Base-by-base conservation (phyloP, 2,888 invertebrate species). In the Rotaria socialis region DNA sequence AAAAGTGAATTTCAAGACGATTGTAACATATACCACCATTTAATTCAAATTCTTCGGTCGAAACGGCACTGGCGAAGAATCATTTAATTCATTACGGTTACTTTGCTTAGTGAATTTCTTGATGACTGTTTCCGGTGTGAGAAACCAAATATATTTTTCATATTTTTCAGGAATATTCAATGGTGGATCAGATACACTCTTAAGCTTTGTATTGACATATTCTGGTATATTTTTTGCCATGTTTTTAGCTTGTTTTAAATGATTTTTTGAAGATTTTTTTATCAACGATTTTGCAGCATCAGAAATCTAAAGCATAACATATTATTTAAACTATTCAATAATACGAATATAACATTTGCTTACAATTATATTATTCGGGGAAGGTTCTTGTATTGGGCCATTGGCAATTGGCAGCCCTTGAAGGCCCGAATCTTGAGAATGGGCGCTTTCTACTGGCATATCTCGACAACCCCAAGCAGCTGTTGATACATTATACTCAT, bases 321-420 rank as follows among this genome's bases (percentile, higher is more conserved):
- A n/a, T 4, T 3, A 24, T 11, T 11, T 14, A n/a, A 80, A 0
- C 0, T 10, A 22, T 55, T 4, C 0, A 4, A 0, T 1, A 7
- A 55, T 55, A 2, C 55, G 10, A 55, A n/a, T n/a, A n/a, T n/a
- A n/a, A n/a, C n/a, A n/a, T n/a, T 0, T n/a, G n/a, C n/a, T n/a
- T n/a, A n/a, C 2, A 22, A 0, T 1, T 55, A 4, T 55, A 22
- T 22, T 0, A 1, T 22, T 55, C 19, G 5, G 3, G 1, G 22
- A 4, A 55, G 19, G 10, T n/a, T n/a, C n/a, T n/a, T n/a, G 22
- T 27, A 6, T 10, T 80, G 14, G 24, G 1, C 24, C 0, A 0
- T 80, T 47, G 47, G 22, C 14, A 1, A 24, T 2, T 3, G 10
- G 8, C n/a, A 80, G 11, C 47, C 24, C 22, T 11, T 43, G 24